Evolutionary conservation across 2,888 invertebrate species (phyloP).

Genomic region (Lasiommata megera): DNA sequence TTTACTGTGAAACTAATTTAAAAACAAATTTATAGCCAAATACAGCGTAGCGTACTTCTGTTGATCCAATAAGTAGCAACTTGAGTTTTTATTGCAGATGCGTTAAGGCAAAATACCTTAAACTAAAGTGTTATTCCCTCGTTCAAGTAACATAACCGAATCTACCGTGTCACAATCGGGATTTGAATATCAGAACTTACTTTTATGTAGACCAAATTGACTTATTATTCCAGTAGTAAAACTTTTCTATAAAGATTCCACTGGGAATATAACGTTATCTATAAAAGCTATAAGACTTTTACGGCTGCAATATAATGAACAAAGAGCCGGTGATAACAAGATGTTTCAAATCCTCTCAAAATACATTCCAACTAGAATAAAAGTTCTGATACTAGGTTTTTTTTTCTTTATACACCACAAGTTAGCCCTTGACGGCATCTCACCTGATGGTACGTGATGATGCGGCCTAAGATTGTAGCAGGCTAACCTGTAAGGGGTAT

Average conservation of each 20-base stretch:
- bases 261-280: conserved; percentile 17
- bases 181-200: not conserved
- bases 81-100: conserved; percentile 1
- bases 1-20: not conserved
- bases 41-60: too few relatives aligned
- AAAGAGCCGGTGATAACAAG: not conserved
- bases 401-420: too few relatives aligned
- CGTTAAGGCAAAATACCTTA: conserved; percentile 2
- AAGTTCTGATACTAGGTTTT: not conserved
- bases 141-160: not conserved
- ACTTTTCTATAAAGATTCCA: conserved; percentile 27
- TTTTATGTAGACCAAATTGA: conserved; percentile 14
- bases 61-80: conserved; percentile 3
- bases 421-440: too few relatives aligned
- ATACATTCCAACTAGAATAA: not conserved
- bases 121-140: conserved; percentile 6
- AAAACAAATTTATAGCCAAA: not conserved
- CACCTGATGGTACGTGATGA: too few relatives aligned
- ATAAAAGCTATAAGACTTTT: conserved; percentile 29
- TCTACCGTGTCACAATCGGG: conserved; percentile 5
- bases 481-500: too few relatives aligned
- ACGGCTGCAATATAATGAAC: conserved; percentile 11
- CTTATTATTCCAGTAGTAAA: conserved; percentile 28
- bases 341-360: too few relatives aligned
- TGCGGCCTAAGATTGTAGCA: too few relatives aligned